Percentiles rank a stretch among this genome's conserved stretches.
These are phyloP conservation scores for Grapholita molesta DNA, from an alignment of 1,140 invertebrate genomes.

Conservation along the genomic window DNA sequence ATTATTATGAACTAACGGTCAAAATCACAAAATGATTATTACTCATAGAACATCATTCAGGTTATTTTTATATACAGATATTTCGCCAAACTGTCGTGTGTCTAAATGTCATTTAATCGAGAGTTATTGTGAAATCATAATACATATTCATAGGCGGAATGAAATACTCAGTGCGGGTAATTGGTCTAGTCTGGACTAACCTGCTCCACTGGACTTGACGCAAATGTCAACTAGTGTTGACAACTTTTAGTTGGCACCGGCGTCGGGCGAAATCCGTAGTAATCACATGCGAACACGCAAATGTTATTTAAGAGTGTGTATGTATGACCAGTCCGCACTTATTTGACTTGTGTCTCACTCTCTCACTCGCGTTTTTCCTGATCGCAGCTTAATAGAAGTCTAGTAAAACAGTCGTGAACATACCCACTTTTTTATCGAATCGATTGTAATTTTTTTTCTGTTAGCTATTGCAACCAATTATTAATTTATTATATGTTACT, in stretches of 20 bases:
- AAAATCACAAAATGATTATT: too few relatives aligned
- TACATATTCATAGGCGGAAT: slow-evolving; percentile 12
- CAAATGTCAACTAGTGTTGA: slow-evolving; percentile 9
- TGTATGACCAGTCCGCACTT: background rate
- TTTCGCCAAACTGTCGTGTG: background rate
- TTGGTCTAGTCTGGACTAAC: slow-evolving; percentile 4
- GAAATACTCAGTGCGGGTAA: background rate
- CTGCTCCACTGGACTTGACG: background rate
- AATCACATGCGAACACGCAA: background rate
- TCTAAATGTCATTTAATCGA: background rate
- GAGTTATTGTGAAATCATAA: slow-evolving; percentile 1
- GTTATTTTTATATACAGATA: background rate
- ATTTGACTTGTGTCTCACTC: background rate
- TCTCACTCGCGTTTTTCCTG: background rate
- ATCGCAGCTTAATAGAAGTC: too few relatives aligned
- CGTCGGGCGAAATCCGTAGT: background rate
- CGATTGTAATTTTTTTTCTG: too few relatives aligned
- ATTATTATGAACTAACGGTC: too few relatives aligned
- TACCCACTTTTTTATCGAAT: too few relatives aligned
- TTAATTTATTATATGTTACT: too few relatives aligned
- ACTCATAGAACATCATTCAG: background rate
- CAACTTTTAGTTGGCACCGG: slow-evolving; percentile 2
- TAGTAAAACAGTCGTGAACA: too few relatives aligned
- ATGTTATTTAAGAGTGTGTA: background rate
- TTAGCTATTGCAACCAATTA: too few relatives aligned